Evolutionary conservation across 2,888 invertebrate species (phyloP), one percentile per base, ranked within the genome.

Genomic region (Campaea margaritaria): DNA sequence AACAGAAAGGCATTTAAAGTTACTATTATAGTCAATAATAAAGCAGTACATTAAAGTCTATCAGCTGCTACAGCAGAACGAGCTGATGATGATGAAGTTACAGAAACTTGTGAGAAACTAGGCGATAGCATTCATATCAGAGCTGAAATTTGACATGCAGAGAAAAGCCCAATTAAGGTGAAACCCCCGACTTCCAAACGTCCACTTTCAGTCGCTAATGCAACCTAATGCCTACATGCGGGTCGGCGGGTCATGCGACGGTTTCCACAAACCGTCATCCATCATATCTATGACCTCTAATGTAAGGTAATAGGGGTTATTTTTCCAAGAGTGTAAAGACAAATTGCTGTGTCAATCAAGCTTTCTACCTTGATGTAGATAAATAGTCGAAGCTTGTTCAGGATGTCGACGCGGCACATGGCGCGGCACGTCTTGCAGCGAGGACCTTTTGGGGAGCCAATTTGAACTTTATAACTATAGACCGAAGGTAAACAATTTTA

Each of bases 271-370:
- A 41, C 44, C 49, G 11, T 36, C 52, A 53, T 53, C 52, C 34
- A 41, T 49, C 36, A 34, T 14, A 42, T 39, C 16, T 12, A 8
- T 48, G 38, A 31, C 54, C 59, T 38, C 15, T 64, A 48, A 9
- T 11, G 39, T 34, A 46, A 12, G 10, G 62, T 45, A 21, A 55
- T 52, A 57, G 27, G 39, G 52, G 28, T 31, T 38, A 58, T 42
- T 48, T 52, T 58, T 52, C 43, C 27, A 13, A 49, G 49, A 34
- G 15, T 39, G 43, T 38, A 27, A 51, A 58, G 69, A 69, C 69
- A 70, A 74, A 74, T 71, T 56, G 56, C 48, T 42, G 45, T 51
- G 70, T 68, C 75, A 72, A 69, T 70, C 71, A 68, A 49, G 62
- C 68, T 70, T 68, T 72, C 68, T 63, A 67, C 39, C 14, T 42